Evolutionary conservation across 2,797 vertebrate species (phyloP).

Genomic region (Oreochromis grahami): DNA sequence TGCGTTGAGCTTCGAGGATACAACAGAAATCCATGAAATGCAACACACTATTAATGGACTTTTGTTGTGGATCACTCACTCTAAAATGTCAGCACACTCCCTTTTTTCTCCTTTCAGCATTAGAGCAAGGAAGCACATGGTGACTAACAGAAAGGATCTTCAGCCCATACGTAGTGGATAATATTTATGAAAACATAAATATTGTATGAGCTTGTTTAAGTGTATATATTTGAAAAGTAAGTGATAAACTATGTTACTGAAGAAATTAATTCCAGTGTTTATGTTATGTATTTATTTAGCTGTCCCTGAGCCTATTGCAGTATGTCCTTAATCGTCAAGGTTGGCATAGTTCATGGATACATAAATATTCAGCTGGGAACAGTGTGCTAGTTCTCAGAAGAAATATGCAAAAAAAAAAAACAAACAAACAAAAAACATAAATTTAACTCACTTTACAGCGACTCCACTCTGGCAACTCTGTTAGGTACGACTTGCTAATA

Average conservation of each 20-base stretch:
- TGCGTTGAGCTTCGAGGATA: conserved; percentile 31
- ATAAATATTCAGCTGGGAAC: background rate
- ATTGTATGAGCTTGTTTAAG: background rate
- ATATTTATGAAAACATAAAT: background rate
- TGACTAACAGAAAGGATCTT: conserved; percentile 25
- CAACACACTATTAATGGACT: conserved; percentile 57
- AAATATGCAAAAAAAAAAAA: conserved; percentile 11
- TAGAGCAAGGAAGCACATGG: conserved; percentile 16
- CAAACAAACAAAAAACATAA: background rate
- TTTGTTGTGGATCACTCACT: conserved; percentile 68
- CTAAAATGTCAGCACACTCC: conserved; percentile 68
- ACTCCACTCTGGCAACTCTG: background rate
- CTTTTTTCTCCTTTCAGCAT: background rate
- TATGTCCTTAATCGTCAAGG: background rate
- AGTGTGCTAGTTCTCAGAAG: background rate
- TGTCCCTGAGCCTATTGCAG: background rate
- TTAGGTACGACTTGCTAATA: background rate
- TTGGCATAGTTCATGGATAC: background rate
- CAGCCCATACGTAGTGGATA: background rate
- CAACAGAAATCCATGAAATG: conserved; percentile 46
- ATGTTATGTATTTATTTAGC: background rate
- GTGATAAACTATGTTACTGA: background rate
- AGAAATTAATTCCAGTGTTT: background rate
- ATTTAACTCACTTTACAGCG: background rate
- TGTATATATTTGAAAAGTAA: background rate